Percentiles rank a stretch among this genome's conserved stretches.
phyloP scores from a whole-genome alignment of 1,140 invertebrate species.

The Metopolophium dirhodum region DNA sequence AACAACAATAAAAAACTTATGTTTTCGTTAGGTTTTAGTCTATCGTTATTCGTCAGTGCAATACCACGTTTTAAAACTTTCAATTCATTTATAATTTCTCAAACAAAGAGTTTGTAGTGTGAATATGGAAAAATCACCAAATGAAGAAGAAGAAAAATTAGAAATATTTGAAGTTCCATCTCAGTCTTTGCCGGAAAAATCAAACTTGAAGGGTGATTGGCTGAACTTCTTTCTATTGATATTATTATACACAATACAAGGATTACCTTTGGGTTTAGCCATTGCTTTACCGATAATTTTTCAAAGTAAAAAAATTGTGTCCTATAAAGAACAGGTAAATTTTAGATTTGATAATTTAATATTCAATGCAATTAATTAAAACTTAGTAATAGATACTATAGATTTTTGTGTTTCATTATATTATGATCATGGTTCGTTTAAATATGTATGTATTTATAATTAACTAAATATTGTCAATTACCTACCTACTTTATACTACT shows the following conservation, averaged over 20 bases:
- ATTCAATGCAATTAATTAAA: not conserved
- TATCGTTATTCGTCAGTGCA: not conserved
- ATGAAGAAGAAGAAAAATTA: not conserved
- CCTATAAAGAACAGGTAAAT: slow-evolving; percentile 81
- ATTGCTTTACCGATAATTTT: slow-evolving; percentile 94
- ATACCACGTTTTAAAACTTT: not conserved
- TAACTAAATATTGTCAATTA: not conserved
- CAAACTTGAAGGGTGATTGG: slow-evolving; percentile 65
- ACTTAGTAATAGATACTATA: not conserved
- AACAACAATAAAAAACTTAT: not conserved
- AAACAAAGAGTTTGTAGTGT: not conserved
- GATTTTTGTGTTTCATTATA: not conserved
- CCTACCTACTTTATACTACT: not conserved
- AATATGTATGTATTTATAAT: not conserved
- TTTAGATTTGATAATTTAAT: not conserved
- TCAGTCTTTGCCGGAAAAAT: not conserved
- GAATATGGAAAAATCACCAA: not conserved
- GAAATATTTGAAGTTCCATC: not conserved
- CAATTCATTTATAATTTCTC: not conserved
- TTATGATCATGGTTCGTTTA: too few relatives aligned
- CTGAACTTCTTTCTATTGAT: slow-evolving; percentile 83
- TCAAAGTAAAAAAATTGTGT: slow-evolving; percentile 82
- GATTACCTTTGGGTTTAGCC: slow-evolving; percentile 92
- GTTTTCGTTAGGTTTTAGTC: not conserved
- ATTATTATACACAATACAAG: slow-evolving; percentile 93